Conservation (phyloP, 2,797 vertebrate species). For the Gallinago solitaria region DNA sequence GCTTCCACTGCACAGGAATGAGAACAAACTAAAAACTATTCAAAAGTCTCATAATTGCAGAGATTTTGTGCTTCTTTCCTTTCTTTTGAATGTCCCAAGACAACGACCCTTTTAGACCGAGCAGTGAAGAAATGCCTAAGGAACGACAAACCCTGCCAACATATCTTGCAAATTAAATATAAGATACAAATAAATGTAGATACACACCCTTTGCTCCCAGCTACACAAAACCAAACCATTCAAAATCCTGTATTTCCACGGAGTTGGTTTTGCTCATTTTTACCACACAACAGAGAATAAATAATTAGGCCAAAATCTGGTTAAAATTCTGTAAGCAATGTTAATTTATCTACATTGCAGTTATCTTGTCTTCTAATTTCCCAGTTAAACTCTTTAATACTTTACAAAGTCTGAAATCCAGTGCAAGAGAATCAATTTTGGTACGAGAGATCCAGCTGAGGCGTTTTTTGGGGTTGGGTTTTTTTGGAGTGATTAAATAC, state of each 20-base stretch:
- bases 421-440: conserved; percentile 35
- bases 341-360: conserved; percentile 28
- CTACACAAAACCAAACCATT: background rate
- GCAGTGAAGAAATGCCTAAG: background rate
- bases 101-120: background rate
- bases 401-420: conserved; percentile 36
- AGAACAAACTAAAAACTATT: background rate
- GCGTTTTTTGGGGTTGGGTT: background rate
- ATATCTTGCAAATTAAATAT: background rate
- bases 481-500: conserved; percentile 31
- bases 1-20: background rate
- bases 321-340: conserved; percentile 21
- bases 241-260: background rate
- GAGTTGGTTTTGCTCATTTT: background rate
- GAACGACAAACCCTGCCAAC: background rate
- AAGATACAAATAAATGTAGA: background rate
- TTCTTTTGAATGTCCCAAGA: background rate
- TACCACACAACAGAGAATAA: background rate
- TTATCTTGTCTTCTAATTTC: conserved; percentile 53
- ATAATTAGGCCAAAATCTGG: conserved; percentile 21
- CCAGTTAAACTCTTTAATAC: conserved; percentile 45
- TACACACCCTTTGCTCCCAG: background rate
- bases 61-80: background rate
- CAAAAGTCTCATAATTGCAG: background rate
- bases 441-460: background rate